Conservation (phyloP, 2,797 vertebrate genomes). For the Tokudaia tokunoshimensis region DNA sequence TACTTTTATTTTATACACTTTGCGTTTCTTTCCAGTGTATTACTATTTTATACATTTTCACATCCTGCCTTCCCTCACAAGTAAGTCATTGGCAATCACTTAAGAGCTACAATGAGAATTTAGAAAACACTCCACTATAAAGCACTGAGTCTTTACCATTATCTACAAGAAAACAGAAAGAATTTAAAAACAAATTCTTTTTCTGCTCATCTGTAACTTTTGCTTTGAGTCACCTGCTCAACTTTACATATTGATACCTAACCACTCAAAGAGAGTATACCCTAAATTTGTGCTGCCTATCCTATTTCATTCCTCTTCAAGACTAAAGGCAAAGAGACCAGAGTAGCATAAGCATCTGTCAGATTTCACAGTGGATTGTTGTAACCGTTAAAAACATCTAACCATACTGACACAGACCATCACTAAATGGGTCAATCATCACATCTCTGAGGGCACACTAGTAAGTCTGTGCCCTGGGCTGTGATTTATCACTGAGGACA, state of each 20-base stretch:
- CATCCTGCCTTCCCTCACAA: not conserved
- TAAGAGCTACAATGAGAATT: not conserved
- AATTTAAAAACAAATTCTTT: not conserved
- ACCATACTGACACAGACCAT: not conserved
- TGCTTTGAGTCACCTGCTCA: not conserved
- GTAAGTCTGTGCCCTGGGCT: not conserved
- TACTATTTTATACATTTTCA: not conserved
- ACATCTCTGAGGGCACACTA: no score
- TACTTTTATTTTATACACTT: not conserved
- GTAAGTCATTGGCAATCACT: not conserved
- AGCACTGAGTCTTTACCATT: not conserved
- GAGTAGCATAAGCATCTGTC: not conserved
- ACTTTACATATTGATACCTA: not conserved
- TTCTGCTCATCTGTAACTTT: not conserved
- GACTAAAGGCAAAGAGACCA: not conserved
- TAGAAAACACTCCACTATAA: not conserved
- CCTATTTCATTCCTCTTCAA: not conserved
- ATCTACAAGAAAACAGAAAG: not conserved
- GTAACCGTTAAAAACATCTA: not conserved
- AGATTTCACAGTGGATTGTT: not conserved
- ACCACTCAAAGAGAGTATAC: not conserved
- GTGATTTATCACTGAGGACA: not conserved
- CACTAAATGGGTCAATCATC: not conserved
- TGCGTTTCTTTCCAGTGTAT: not conserved
- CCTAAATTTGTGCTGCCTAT: not conserved